phyloP scores from a whole-genome alignment of 53 echinoderm and acorn worm genomes.

The Astropecten irregularis region DNA sequence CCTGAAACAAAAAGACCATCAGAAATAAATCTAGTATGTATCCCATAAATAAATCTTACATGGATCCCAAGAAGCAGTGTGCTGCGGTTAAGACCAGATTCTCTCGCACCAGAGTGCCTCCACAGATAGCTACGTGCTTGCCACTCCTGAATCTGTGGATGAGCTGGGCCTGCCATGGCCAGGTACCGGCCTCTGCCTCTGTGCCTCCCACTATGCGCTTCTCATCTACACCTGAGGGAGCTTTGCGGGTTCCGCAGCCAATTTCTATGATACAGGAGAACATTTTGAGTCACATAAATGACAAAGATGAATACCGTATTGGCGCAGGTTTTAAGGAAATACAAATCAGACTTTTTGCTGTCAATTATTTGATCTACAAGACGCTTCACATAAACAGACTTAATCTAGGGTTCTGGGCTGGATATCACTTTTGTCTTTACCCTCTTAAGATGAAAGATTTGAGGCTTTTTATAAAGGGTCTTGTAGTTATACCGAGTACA shows the following conservation, averaged over 20 bases:
- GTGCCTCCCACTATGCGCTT: slow-evolving; percentile 76
- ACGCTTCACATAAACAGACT: no score
- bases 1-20: no score
- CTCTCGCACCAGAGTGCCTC: slow-evolving; percentile 75
- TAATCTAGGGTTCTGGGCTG: no score
- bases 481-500: no score
- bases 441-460: no score
- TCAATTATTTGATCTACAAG: no score
- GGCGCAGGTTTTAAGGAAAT: background rate
- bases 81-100: slow-evolving; percentile 77
- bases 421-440: no score
- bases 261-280: background rate
- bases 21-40: no score
- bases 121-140: slow-evolving; percentile 60
- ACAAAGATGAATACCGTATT: background rate
- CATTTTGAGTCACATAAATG: background rate
- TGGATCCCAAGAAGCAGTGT: slow-evolving; percentile 84
- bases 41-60: slow-evolving; percentile 64
- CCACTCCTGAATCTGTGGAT: slow-evolving; percentile 35
- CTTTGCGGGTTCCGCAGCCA: slow-evolving; percentile 31
- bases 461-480: no score
- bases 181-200: slow-evolving; percentile 50
- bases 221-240: background rate
- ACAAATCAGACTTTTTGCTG: no score
- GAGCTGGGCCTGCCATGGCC: slow-evolving; percentile 98